phyloP scores from a whole-genome alignment of 2,888 invertebrate species.

The Machimus rusticus region DNA sequence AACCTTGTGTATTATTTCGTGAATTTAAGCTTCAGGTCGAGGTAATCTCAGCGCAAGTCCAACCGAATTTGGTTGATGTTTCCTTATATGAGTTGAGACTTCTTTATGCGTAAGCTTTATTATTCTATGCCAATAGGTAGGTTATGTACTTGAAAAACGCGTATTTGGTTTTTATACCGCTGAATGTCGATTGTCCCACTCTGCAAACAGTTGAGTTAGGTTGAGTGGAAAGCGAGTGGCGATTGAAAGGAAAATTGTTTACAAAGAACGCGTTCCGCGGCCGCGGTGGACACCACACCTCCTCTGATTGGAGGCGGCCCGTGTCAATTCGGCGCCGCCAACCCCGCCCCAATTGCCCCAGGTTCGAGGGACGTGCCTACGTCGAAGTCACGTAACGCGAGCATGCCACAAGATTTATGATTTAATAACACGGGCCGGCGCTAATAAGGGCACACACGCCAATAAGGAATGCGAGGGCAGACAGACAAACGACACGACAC shows the following conservation, averaged over 20 bases:
- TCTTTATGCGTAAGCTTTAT: too few species aligned
- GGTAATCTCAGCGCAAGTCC: too few species aligned
- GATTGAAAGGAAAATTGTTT: constrained; percentile 17
- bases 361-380: not conserved
- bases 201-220: not conserved
- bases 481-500: not conserved
- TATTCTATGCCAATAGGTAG: too few species aligned
- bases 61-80: too few species aligned
- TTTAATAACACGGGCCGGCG: not conserved
- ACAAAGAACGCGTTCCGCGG: not conserved
- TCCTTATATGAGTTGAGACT: too few species aligned
- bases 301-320: not conserved
- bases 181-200: not conserved
- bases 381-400: constrained; percentile 4
- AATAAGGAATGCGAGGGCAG: not conserved
- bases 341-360: not conserved
- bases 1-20: too few species aligned
- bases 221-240: not conserved
- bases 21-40: too few species aligned
- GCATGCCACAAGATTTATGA: constrained; percentile 25
- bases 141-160: not conserved
- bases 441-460: not conserved
- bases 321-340: not conserved
- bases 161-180: not conserved
- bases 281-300: not conserved